Base-by-base conservation (phyloP, 2,797 vertebrate species). In the Sebastes kiyomatsui region DNA sequence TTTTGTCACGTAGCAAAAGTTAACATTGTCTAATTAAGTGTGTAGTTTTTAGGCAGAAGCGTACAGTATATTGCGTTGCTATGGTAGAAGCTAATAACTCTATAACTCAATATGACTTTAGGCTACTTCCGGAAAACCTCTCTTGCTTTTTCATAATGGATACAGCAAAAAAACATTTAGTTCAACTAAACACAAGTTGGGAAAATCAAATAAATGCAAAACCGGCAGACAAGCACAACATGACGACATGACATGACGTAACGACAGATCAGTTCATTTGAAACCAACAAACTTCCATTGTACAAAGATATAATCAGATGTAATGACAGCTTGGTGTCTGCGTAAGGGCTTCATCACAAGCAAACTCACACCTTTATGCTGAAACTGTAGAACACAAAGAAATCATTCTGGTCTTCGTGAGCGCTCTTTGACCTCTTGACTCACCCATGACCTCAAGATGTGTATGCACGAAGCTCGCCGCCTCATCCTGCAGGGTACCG, bases 391-490 rank as follows among this genome's bases (percentile, higher is more conserved):
- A 59, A 52, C 27, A 69, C 49, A 69, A 68, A 72, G 54, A 74
- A 22, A 56, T 52, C 2, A 1, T 14, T 62, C 8, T 11, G n/a
- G 27, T 65, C 23, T 56, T 35, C 49, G 14, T 22, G 22, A 65
- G 20, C 1, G 2, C 3, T 5, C 35, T 49, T 64, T 27, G 54
- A 59, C 30, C 30, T 22, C 6, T 38, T 20, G 46, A 92, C 97
- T 94, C 88, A 98, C 98, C 97, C 95, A 97, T 97, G 86, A 97
- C 86, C 89, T 99, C 98, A 69, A 99, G 93, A 61, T 96, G 93
- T 28, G 95, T 94, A 4, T 99, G 98, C 90, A 97, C 75, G 89
- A 99, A 99, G 90, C 97, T 98, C 80, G 98, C 97, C 0, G 85
- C 87, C 88, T 98, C 98, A 0, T 99, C 98, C 86, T 94, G 94